phyloP scores from a whole-genome alignment of 2,888 invertebrate genomes.

The Ischnura elegans region DNA sequence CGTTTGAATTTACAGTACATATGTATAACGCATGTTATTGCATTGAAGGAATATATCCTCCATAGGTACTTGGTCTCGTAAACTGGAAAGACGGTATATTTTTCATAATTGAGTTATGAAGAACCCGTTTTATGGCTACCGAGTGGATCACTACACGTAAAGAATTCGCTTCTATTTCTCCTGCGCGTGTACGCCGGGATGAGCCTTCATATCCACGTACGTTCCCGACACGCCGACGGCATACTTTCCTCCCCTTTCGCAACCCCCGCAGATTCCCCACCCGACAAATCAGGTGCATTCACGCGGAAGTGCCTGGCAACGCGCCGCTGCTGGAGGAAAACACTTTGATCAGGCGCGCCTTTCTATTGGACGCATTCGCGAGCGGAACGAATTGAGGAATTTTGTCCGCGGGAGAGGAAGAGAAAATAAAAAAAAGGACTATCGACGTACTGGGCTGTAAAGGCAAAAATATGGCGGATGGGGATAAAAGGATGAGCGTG shows the following conservation, averaged over 20 bases:
- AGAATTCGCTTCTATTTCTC: no score
- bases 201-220: neutral
- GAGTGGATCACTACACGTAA: no score
- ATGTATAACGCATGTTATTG: no score
- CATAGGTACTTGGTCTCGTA: no score
- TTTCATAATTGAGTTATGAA: no score
- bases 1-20: no score
- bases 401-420: neutral
- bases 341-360: neutral
- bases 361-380: neutral
- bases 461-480: neutral
- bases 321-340: neutral
- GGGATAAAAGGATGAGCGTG: neutral
- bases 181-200: no score
- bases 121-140: no score
- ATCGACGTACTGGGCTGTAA: neutral
- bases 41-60: no score
- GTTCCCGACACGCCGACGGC: no score
- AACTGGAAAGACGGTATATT: no score
- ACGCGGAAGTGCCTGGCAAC: neutral
- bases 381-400: neutral
- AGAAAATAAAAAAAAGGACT: neutral
- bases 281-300: neutral
- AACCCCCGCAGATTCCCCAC: neutral
- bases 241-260: neutral